Evolutionary conservation across 1,140 invertebrate genomes (phyloP).

Genomic region (Diorhabda sublineata): DNA sequence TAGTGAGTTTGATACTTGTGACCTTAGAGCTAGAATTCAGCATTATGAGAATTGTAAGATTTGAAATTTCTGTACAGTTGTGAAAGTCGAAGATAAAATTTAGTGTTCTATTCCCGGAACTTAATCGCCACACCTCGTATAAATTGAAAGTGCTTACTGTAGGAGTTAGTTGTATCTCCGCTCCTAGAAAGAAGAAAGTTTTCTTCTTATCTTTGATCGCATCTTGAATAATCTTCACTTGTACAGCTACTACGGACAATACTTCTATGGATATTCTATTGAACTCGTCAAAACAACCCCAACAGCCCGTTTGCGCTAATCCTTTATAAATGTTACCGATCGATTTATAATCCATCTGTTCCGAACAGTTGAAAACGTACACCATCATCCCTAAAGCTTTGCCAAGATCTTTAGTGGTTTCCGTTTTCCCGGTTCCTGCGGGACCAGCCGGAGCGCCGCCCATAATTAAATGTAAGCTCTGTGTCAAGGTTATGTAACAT

Average conservation of each 20-base stretch:
- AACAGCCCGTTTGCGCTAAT: constrained; percentile 86
- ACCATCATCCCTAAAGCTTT: constrained; percentile 89
- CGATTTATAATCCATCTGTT: constrained; percentile 95
- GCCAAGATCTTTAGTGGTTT: constrained; percentile 91
- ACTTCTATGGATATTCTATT: constrained; percentile 92
- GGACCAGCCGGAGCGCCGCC: constrained; percentile 88
- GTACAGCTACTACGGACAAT: constrained; percentile 87
- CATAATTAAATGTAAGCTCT: constrained; percentile 85
- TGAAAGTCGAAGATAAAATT: neutral
- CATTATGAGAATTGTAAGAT: too few species aligned
- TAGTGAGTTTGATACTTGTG: too few species aligned
- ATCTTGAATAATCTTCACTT: constrained; percentile 77
- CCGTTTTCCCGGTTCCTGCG: constrained; percentile 84
- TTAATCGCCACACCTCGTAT: neutral
- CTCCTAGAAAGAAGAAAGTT: constrained; percentile 80
- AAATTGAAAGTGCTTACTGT: constrained; percentile 48
- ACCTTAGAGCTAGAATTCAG: too few species aligned
- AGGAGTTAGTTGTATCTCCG: constrained; percentile 68
- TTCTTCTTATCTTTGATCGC: constrained; percentile 77
- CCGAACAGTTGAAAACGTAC: constrained; percentile 93
- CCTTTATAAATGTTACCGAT: constrained; percentile 90
- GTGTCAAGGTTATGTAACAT: constrained; percentile 86
- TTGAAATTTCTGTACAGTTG: neutral
- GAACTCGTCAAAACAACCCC: constrained; percentile 95
- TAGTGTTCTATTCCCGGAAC: neutral